These are phyloP conservation scores for Ammodytes dubius DNA, from an alignment of 2,113 vertebrate genomes.

Conservation along the genomic window DNA sequence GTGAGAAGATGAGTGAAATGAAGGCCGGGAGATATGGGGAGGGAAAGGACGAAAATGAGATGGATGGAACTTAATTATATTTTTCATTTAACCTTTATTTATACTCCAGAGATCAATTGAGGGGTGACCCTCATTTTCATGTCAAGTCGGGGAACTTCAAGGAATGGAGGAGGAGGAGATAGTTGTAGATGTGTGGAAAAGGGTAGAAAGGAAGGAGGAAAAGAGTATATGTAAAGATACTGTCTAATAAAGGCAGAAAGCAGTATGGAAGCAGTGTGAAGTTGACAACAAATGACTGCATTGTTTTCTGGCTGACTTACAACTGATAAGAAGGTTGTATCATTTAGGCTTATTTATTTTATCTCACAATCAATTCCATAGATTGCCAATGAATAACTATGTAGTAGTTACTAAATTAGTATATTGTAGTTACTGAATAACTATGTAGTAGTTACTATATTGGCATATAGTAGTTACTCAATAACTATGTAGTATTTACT, in stretches of 20 bases:
- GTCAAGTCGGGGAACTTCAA: background rate
- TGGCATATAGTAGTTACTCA: no score
- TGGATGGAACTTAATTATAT: background rate
- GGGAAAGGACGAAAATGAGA: background rate
- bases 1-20: slow-evolving; percentile 69
- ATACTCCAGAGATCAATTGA: no score
- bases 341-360: background rate
- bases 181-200: background rate
- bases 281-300: background rate
- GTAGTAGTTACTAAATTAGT: no score
- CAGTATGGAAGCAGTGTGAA: background rate
- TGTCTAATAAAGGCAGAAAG: background rate
- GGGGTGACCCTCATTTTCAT: no score
- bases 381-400: no score
- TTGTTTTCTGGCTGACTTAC: background rate
- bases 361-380: background rate
- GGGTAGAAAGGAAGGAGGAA: background rate
- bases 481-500: no score
- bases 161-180: background rate
- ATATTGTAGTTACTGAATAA: no score
- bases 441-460: no score
- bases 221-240: background rate
- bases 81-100: no score
- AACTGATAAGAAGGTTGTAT: background rate
- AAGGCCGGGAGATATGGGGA: background rate